phyloP scores from a whole-genome alignment of 2,888 invertebrate species.

The Tetranychus truncatus region DNA sequence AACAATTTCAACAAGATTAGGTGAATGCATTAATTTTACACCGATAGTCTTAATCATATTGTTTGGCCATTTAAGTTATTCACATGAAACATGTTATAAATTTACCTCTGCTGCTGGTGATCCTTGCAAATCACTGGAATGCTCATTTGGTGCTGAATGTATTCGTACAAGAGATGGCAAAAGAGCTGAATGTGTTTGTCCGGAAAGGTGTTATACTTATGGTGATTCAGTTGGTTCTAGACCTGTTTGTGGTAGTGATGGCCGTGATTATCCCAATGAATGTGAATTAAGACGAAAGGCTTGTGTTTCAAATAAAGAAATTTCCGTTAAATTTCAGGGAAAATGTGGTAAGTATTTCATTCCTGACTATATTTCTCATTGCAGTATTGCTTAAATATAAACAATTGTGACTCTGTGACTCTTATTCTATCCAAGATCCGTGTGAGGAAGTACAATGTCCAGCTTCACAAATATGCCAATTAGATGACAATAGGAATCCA shows the following conservation, averaged over 20 bases:
- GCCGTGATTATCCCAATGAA: constrained; percentile 34
- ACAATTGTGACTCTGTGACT: background rate
- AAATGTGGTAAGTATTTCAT: constrained; percentile 34
- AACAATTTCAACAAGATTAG: too few species aligned
- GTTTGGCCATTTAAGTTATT: background rate
- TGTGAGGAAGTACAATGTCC: constrained; percentile 58
- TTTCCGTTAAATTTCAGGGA: constrained; percentile 36
- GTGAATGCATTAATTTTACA: too few species aligned
- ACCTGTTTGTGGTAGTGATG: constrained; percentile 52
- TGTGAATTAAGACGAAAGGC: constrained; percentile 34
- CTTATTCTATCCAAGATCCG: constrained; percentile 45
- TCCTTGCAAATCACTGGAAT: constrained; percentile 49
- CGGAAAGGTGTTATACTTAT: constrained; percentile 56
- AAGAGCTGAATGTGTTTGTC: constrained; percentile 56
- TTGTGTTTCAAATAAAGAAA: constrained; percentile 34
- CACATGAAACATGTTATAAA: constrained; percentile 35
- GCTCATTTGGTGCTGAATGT: constrained; percentile 52
- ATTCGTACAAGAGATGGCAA: constrained; percentile 46
- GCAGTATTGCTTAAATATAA: too few species aligned
- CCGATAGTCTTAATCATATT: too few species aligned
- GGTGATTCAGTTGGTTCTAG: constrained; percentile 61
- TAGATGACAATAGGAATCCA: constrained; percentile 56
- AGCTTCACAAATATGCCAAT: constrained; percentile 59
- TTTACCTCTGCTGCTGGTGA: constrained; percentile 47
- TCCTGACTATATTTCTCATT: background rate